A percentile compares a stretch with the other conserved stretches of the same genome.
phyloP scores from a whole-genome alignment of 2,113 vertebrate genomes.

The Bothrops jararaca region DNA sequence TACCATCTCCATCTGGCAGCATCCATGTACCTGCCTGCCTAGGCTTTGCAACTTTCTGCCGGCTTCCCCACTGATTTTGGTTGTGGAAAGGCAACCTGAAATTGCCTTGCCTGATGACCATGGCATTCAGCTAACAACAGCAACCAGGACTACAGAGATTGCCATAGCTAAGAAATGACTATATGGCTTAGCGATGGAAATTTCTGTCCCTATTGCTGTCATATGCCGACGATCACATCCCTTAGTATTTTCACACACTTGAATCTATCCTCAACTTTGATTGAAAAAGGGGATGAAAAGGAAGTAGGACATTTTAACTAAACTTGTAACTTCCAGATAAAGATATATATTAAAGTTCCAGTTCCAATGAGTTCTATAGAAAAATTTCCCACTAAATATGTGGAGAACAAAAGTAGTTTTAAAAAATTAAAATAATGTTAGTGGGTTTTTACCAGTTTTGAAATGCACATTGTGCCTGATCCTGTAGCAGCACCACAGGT shows the following conservation, averaged over 20 bases:
- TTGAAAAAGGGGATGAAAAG: background rate
- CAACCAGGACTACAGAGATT: background rate
- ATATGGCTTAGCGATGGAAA: background rate
- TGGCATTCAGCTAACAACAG: background rate
- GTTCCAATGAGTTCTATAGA: background rate
- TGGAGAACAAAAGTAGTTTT: background rate
- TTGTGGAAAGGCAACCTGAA: background rate
- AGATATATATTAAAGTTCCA: background rate
- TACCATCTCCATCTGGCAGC: background rate
- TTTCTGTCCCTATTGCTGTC: background rate
- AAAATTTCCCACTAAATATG: background rate
- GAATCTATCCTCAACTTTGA: background rate
- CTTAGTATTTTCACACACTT: background rate
- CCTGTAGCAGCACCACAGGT: constrained; percentile 61
- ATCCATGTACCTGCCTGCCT: background rate
- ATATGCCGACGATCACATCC: background rate
- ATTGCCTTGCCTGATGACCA: background rate
- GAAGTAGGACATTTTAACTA: background rate
- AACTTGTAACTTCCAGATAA: background rate
- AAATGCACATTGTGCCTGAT: constrained; percentile 61
- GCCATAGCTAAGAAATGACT: background rate
- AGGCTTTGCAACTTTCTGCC: background rate
- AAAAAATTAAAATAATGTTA: background rate
- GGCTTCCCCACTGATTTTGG: background rate
- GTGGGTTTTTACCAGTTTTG: constrained; percentile 72